phyloP scores from a whole-genome alignment of 2,113 vertebrate genomes.

The mouse (Mus musculus) region DNA sequence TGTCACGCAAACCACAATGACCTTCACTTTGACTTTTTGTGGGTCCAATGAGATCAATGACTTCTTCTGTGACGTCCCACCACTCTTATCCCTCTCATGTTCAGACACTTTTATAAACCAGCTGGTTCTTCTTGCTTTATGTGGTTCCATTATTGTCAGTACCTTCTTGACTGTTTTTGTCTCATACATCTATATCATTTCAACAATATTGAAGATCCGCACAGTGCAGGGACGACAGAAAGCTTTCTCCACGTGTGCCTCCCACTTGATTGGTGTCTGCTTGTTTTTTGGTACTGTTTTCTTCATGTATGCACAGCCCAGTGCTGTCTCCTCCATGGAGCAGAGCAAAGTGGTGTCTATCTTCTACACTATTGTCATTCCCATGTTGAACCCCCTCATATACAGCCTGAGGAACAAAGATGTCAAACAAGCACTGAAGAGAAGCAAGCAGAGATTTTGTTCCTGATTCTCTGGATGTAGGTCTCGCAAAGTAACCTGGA shows the following conservation, averaged over 20 bases:
- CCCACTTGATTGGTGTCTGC: slow-evolving; percentile 69
- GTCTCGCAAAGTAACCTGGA: background rate
- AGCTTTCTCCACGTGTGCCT: slow-evolving; percentile 67
- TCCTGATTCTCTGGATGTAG: rapidly evolving
- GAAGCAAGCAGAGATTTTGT: background rate
- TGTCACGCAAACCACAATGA: slow-evolving; percentile 49
- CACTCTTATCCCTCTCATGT: slow-evolving; percentile 68
- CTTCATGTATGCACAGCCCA: slow-evolving; percentile 75
- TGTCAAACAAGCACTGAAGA: slow-evolving; percentile 42
- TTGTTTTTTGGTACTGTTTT: slow-evolving; percentile 70
- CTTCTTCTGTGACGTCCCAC: slow-evolving; percentile 73
- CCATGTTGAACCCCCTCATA: slow-evolving; percentile 71
- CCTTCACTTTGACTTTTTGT: slow-evolving; percentile 66
- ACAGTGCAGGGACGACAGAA: slow-evolving; percentile 46
- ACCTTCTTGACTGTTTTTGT: slow-evolving; percentile 22
- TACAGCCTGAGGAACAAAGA: slow-evolving; percentile 73
- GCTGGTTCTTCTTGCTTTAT: slow-evolving; percentile 60
- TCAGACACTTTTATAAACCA: slow-evolving; percentile 47
- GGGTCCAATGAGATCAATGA: slow-evolving; percentile 4
- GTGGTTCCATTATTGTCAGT: slow-evolving; percentile 63
- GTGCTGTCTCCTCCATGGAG: slow-evolving; percentile 53
- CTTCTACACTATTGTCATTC: slow-evolving; percentile 74
- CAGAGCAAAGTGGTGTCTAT: slow-evolving; percentile 66
- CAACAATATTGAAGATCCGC: slow-evolving; percentile 59
- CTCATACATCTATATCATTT: slow-evolving; percentile 68